Conservation (phyloP, 2,797 vertebrate genomes). For the Rhodeus uyekii region DNA sequence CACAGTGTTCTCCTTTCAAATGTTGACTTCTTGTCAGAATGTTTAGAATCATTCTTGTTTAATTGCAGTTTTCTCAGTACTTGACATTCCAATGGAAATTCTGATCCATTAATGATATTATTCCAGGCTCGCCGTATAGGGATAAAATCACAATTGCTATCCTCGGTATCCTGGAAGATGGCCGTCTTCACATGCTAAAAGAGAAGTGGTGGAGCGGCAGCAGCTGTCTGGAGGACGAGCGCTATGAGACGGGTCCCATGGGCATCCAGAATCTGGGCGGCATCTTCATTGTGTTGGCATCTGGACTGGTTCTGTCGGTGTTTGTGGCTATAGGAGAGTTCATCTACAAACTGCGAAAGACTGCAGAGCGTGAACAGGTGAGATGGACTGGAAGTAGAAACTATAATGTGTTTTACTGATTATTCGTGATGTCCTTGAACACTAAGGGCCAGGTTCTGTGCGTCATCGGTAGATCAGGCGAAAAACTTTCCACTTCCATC, state of each 20-base stretch:
- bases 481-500: too few relatives aligned
- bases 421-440: background rate
- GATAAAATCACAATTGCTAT: constrained; percentile 99
- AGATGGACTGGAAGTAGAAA: background rate
- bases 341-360: constrained; percentile 95
- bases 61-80: background rate
- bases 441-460: background rate
- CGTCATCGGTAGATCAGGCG: too few relatives aligned
- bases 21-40: background rate
- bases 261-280: constrained; percentile 97
- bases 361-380: constrained; percentile 94
- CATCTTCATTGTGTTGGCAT: constrained; percentile 96
- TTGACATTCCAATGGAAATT: background rate
- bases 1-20: background rate
- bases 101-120: background rate
- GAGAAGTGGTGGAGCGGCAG: constrained; percentile 98
- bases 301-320: constrained; percentile 92
- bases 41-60: background rate
- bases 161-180: constrained; percentile 94
- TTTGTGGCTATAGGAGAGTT: constrained; percentile 98
- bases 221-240: constrained; percentile 92
- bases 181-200: constrained; percentile 93
- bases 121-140: constrained; percentile 92
- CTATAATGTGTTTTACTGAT: background rate
- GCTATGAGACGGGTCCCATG: constrained; percentile 91